Percentiles rank a stretch among this genome's conserved stretches.
phyloP scores from a whole-genome alignment of 2,113 vertebrate species.

The Sinocyclocheilus anshuiensis region DNA sequence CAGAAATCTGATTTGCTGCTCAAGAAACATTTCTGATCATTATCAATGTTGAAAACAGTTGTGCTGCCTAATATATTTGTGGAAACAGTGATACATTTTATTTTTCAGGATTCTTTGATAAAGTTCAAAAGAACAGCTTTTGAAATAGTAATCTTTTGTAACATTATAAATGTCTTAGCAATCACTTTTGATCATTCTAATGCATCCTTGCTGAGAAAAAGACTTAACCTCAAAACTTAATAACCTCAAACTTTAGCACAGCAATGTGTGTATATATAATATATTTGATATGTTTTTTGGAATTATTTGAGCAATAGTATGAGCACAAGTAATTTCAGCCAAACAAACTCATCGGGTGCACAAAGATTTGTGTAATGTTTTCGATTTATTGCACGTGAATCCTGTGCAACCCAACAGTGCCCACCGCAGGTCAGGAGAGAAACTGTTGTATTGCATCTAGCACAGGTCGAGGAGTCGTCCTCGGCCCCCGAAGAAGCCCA shows the following conservation, averaged over 20 bases:
- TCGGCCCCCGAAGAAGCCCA: slow-evolving; percentile 29
- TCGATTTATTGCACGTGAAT: background rate
- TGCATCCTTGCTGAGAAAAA: background rate
- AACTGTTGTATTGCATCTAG: slow-evolving; percentile 61
- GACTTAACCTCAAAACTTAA: background rate
- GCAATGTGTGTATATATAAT: background rate
- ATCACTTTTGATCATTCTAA: background rate
- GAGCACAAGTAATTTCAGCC: background rate
- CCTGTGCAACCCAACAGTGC: background rate
- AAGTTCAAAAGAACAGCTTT: background rate
- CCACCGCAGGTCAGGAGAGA: slow-evolving; percentile 46
- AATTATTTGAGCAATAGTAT: background rate
- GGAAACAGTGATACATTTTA: background rate
- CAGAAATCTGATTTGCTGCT: background rate
- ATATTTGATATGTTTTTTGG: background rate
- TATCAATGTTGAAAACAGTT: too few species aligned
- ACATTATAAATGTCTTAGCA: background rate
- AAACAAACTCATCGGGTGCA: background rate
- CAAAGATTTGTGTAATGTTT: background rate
- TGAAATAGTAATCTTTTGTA: background rate
- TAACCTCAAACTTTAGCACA: background rate
- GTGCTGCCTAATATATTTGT: background rate
- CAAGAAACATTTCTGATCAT: background rate
- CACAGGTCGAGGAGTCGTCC: slow-evolving; percentile 54
- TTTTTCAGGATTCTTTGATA: background rate